phyloP scores from a whole-genome alignment of 64 coral and sea anemone species.

The Cladopsammia gracilis region DNA sequence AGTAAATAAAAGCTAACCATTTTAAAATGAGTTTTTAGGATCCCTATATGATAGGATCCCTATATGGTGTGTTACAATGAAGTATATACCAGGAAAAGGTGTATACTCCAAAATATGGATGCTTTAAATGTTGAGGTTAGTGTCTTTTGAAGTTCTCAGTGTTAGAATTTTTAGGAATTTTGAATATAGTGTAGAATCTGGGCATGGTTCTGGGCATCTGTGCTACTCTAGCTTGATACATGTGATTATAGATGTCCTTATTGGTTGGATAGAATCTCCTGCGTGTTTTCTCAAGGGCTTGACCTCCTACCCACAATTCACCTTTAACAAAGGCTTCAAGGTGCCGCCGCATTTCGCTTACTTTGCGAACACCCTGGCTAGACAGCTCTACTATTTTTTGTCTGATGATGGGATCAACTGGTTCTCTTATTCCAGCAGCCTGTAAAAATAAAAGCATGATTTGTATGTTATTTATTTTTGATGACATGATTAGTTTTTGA shows the following conservation, averaged over 20 bases:
- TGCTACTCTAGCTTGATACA: neutral
- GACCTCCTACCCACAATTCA: conserved; percentile 29
- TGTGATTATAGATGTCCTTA: conserved; percentile 41
- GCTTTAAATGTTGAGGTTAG: too few relatives aligned
- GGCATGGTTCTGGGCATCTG: too few relatives aligned
- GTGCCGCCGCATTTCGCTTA: conserved; percentile 40
- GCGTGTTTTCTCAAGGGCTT: conserved; percentile 4
- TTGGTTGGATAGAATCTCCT: conserved; percentile 40
- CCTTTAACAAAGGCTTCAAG: conserved; percentile 22
- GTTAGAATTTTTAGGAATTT: too few relatives aligned
- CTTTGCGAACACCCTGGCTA: conserved; percentile 44
- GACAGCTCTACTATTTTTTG: conserved; percentile 56
- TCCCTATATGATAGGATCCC: too few relatives aligned
- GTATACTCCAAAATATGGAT: too few relatives aligned
- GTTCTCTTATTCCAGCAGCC: conserved; percentile 69
- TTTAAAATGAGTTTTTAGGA: too few relatives aligned
- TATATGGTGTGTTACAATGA: too few relatives aligned
- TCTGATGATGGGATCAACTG: conserved; percentile 36
- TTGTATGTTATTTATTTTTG: neutral
- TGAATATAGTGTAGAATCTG: too few relatives aligned
- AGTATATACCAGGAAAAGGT: too few relatives aligned
- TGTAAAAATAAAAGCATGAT: neutral
- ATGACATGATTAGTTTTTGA: too few relatives aligned
- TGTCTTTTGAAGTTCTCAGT: too few relatives aligned
- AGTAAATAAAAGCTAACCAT: too few relatives aligned